Percentiles rank a stretch among this genome's conserved stretches.
These are phyloP conservation scores for Gandaritis pyraliata DNA, from an alignment of 2,888 invertebrate genomes.

Conservation along the genomic window DNA sequence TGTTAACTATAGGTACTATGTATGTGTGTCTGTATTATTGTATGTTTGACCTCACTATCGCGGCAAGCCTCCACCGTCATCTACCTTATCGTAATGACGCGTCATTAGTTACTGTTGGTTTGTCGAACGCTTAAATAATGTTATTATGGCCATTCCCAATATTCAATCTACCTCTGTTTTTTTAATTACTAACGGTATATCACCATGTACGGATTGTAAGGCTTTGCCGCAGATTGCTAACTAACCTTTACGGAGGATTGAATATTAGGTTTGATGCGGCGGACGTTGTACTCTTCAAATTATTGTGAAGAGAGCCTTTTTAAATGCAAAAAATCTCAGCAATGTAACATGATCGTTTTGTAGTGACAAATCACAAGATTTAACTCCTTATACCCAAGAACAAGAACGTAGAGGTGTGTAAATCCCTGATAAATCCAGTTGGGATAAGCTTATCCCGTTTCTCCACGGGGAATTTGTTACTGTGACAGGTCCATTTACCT, in stretches of 20 bases:
- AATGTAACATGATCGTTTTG: too few species aligned
- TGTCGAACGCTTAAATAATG: too few species aligned
- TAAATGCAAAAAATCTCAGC: neutral
- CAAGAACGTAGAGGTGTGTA: constrained; percentile 23
- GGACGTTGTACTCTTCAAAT: too few species aligned
- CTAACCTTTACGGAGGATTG: too few species aligned
- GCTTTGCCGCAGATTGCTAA: too few species aligned
- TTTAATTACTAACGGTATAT: too few species aligned
- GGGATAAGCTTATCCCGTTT: constrained; percentile 22
- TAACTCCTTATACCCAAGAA: constrained; percentile 1
- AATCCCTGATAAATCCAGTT: constrained; percentile 36
- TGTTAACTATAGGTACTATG: neutral
- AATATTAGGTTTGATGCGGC: too few species aligned
- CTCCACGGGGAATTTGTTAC: constrained; percentile 35
- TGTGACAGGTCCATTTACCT: constrained; percentile 57
- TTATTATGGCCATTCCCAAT: too few species aligned
- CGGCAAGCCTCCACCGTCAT: constrained; percentile 74
- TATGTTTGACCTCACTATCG: constrained; percentile 77
- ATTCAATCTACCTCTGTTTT: too few species aligned
- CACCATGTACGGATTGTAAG: too few species aligned
- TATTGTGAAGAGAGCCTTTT: too few species aligned
- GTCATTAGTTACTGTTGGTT: constrained; percentile 24
- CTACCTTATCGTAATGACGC: constrained; percentile 58
- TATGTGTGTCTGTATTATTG: constrained; percentile 11
- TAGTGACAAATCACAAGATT: constrained; percentile 4